Evolutionary conservation across 2,888 invertebrate genomes (phyloP), one percentile per base, ranked within the genome.

Genomic region (Apeira syringaria): DNA sequence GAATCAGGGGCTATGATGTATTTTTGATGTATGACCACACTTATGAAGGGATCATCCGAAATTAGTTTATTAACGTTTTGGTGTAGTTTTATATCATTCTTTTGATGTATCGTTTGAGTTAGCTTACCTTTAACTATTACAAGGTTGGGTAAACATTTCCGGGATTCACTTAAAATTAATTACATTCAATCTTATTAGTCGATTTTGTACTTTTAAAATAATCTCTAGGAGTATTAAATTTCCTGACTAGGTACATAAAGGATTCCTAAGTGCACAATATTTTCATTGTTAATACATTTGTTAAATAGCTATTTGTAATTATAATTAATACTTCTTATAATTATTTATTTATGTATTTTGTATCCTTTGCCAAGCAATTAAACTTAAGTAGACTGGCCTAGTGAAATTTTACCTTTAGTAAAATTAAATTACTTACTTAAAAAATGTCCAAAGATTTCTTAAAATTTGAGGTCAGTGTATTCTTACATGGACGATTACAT

Each of bases 381-480:
- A 44, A 52, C 33, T 42, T 47, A 47, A 43, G 46, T 52, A 39
- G 31, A 46, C 45, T 55, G 52, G 55, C 52, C 50, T 41, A 50
- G 37, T 39, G 12, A 45, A 53, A 53, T 50, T 55, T 45, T 52
- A 50, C 39, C 25, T 41, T 36, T 53, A 56, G 45, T 47, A 42
- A 49, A 50, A 47, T 47, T 36, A 39, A 35, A 5, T 26, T 32
- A 31, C 28, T 45, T 17, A 15, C 15, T 18, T 18, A 18, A 20
- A 39, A 52, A 34, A 40, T 50, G 42, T 50, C 56, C 56, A 56
- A 56, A 56, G 56, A 56, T 53, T 56, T 48, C 48, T 48, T 47
- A 48, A 52, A 47, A 52, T 38, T 45, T 50, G 50, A 50, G 50
- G 52, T 52, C 55, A 48, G 48, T 56, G 46, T 47, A 37, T 51